Conservation (phyloP, 2,888 invertebrate species). For the Ceramica pisi region DNA sequence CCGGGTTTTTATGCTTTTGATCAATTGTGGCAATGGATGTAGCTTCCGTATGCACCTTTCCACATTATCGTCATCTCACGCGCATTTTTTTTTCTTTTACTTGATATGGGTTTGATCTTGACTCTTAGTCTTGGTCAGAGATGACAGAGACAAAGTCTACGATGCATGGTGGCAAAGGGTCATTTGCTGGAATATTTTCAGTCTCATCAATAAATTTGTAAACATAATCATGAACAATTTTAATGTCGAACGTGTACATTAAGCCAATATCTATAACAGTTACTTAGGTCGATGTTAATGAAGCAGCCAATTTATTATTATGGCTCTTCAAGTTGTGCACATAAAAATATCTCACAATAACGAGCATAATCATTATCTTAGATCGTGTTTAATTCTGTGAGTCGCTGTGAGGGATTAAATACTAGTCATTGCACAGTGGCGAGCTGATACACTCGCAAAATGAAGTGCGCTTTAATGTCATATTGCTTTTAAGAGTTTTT, state of each 20-base stretch:
- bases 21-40: neutral
- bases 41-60: no score
- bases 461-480: slow-evolving; percentile 61
- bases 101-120: no score
- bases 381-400: slow-evolving; percentile 68
- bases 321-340: slow-evolving; percentile 24
- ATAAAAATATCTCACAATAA: slow-evolving; percentile 50
- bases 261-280: slow-evolving; percentile 39
- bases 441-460: slow-evolving; percentile 59
- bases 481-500: slow-evolving; percentile 60
- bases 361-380: slow-evolving; percentile 59
- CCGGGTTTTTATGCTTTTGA: neutral
- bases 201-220: slow-evolving; percentile 23
- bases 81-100: no score
- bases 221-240: slow-evolving; percentile 28
- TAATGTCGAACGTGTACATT: slow-evolving; percentile 15
- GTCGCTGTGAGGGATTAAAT: slow-evolving; percentile 65
- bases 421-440: slow-evolving; percentile 72
- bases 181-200: slow-evolving; percentile 22
- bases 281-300: slow-evolving; percentile 39
- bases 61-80: neutral
- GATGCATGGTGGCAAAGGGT: neutral
- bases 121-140: no score
- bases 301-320: slow-evolving; percentile 42
- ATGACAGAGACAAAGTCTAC: no score